Conservation (phyloP, 2,113 vertebrate species). For the Phrynosoma platyrhinos region DNA sequence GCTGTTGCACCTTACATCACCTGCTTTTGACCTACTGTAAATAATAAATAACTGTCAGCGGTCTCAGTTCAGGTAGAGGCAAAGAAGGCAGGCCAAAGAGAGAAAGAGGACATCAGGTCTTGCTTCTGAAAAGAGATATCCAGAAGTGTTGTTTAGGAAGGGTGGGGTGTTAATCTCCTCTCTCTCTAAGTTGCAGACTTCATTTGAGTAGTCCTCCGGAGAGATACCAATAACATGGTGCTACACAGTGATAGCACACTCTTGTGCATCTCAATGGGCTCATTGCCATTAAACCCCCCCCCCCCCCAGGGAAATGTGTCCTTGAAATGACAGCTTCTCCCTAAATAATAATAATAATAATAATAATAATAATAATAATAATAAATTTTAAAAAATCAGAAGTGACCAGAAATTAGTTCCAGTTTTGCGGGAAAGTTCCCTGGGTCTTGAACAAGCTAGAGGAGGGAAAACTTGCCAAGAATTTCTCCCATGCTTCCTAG, state of each 20-base stretch:
- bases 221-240: too few relatives aligned
- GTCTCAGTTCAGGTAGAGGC: neutral
- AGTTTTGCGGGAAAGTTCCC: too few relatives aligned
- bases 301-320: neutral
- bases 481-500: too few relatives aligned
- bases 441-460: too few relatives aligned
- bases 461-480: too few relatives aligned
- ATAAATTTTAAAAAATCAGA: too few relatives aligned
- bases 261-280: neutral
- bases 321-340: too few relatives aligned
- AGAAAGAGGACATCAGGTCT: neutral
- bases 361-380: too few relatives aligned
- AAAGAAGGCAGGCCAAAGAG: neutral
- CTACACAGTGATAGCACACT: too few relatives aligned
- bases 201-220: neutral
- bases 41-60: slow-evolving; percentile 1
- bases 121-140: neutral
- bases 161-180: neutral
- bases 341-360: too few relatives aligned
- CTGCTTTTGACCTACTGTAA: neutral
- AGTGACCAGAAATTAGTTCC: too few relatives aligned
- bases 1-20: neutral
- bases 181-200: neutral
- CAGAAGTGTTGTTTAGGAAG: neutral
- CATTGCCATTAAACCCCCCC: neutral